phyloP scores from a whole-genome alignment of 2,113 vertebrate species.

The Eublepharis macularius region DNA sequence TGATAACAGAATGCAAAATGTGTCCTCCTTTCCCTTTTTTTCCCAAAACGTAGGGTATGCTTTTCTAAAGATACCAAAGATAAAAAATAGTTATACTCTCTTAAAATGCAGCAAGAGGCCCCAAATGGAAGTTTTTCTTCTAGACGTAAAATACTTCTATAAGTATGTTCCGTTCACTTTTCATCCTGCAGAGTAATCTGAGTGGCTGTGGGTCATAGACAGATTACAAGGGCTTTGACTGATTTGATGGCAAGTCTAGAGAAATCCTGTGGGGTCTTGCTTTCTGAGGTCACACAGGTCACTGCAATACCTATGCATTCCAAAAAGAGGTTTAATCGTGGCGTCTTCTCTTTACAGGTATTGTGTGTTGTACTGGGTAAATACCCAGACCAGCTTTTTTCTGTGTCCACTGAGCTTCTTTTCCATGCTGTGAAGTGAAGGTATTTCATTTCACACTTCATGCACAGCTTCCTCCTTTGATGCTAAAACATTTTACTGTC shows the following conservation, averaged over 20 bases:
- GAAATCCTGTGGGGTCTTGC: neutral
- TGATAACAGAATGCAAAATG: too few relatives aligned
- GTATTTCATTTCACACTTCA: conserved; percentile 14
- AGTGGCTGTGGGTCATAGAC: neutral
- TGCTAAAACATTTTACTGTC: neutral
- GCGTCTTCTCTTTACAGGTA: neutral
- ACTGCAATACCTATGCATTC: neutral
- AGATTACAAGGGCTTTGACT: too few relatives aligned
- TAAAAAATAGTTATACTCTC: neutral
- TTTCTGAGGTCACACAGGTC: neutral
- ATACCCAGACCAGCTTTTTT: neutral
- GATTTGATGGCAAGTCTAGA: neutral
- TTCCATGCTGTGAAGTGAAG: neutral
- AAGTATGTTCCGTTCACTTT: neutral
- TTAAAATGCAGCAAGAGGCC: too few relatives aligned
- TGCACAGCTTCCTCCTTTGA: conserved; percentile 1
- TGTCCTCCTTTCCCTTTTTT: too few relatives aligned
- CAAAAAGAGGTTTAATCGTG: neutral
- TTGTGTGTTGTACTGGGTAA: neutral
- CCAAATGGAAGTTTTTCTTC: neutral
- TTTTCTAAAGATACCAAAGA: too few relatives aligned
- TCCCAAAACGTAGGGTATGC: too few relatives aligned
- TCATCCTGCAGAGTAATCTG: neutral
- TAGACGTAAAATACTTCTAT: neutral
- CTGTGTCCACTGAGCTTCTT: neutral